Conservation (phyloP, 1,140 invertebrate species). For the Aphelinus atriplicis region DNA sequence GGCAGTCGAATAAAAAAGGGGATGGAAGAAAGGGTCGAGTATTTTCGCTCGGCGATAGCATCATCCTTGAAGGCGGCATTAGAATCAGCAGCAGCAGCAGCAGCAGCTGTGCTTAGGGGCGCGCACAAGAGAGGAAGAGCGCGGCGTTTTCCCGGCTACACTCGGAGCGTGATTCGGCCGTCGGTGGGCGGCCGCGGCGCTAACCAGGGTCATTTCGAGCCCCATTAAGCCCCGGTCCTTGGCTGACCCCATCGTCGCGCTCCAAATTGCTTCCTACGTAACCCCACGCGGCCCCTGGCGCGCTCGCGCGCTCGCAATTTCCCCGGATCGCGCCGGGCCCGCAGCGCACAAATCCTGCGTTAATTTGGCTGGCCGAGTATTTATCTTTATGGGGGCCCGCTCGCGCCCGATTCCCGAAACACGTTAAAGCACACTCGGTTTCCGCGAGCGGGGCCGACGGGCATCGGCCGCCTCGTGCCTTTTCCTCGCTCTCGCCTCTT, state of each 20-base stretch:
- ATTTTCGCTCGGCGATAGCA: no score
- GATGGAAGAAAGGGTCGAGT: no score
- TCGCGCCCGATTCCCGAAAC: slow-evolving; percentile 35
- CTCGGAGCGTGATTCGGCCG: not conserved
- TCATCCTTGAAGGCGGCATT: no score
- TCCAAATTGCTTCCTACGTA: not conserved
- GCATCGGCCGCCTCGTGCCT: not conserved
- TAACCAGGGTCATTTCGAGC: slow-evolving; percentile 39
- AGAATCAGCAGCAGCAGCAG: no score
- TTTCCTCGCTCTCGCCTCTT: slow-evolving; percentile 1
- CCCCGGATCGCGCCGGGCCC: slow-evolving; percentile 27
- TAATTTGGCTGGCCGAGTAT: slow-evolving; percentile 39
- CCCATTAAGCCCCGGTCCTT: slow-evolving; percentile 33
- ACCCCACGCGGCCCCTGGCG: not conserved
- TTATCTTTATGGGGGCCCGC: slow-evolving; percentile 38
- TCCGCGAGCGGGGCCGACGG: slow-evolving; percentile 21
- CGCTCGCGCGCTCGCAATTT: slow-evolving; percentile 31
- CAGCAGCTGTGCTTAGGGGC: no score
- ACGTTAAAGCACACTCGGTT: slow-evolving; percentile 36
- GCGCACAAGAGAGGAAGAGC: no score
- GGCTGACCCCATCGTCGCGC: slow-evolving; percentile 1
- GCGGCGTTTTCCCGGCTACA: no score
- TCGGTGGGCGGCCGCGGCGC: slow-evolving; percentile 12
- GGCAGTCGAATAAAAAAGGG: no score
- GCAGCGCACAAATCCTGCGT: slow-evolving; percentile 24